Base-by-base conservation (phyloP, 2,113 vertebrate species). In the Ahaetulla prasina region DNA sequence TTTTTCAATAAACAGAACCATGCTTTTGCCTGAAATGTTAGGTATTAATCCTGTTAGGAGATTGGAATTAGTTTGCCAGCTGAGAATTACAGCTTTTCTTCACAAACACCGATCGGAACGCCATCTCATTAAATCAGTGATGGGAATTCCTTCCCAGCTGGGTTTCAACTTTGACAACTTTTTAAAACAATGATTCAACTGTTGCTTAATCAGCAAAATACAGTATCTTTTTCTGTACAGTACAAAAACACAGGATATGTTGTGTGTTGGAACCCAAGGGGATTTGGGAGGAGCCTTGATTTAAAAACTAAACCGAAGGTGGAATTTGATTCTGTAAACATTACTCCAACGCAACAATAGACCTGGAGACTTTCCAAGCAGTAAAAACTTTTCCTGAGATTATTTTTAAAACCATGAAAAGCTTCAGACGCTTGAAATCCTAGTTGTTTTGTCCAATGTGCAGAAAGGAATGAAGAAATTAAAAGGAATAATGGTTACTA, bases 1-100 rank as follows among this genome's bases (percentile, higher is more conserved):
- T 54, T 90, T 92, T 92, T 27, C 47, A 92, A 93, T 93, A 91
- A 89, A 91, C 87, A 93, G 49, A 91, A 53, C 39, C 35, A 25
- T 35, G 43, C 23, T 85, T 47, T 55, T 63, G 23, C 49, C 47
- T 16, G 35, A 55, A 74, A 53, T 22, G 54, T 92, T 92, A 92
- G n/a, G 4, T 35, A 43, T 90, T 92, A 92, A 90, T 43, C 47
- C 8, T 85, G 25, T 92, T 92, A 92, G 55, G 88, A 8, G n/a
- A 52, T 63, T 39, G 22, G 80, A n/a, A 39, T 45, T 25, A 27
- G n/a, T 3, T 86, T 85, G 52, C 23, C 22, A 86, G 8, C 23
- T 20, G n/a, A 84, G 60, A 87, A 80, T 35, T 14, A 14, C 20
- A 54, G 39, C 3, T 35, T 47, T 43, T 20, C 39, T 47, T 8